Base-by-base conservation (phyloP, 2,113 vertebrate species). In the Chascanopsetta lugubris region DNA sequence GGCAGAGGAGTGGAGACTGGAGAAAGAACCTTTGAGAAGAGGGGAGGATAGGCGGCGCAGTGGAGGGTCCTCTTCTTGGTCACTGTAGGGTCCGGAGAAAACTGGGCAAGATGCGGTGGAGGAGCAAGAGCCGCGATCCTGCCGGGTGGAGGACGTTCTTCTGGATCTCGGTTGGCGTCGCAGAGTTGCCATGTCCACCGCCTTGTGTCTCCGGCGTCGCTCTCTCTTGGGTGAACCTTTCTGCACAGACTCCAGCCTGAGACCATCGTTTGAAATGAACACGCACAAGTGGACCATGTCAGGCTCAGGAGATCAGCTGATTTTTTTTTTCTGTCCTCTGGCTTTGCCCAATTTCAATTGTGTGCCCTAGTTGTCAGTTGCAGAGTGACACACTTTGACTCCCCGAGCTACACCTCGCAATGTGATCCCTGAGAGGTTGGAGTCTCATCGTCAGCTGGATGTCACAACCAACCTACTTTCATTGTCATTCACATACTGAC, bases 251-350 rank as follows among this genome's bases (percentile, higher is more conserved):
- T 90, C 84, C 2, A 85, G 79, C 40, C 84, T 77, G 61, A 81
- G 71, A 83, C 84, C 89, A 76, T 85, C 71, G 4, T 87, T 49
- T 56, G 77, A 81, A 75, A 89, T 77, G 51, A 78, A 78, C 26
- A 81, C 83, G 8, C 74, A 84, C 75, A 92, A 91, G 72, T 92
- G 86, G 80, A 92, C 88, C 89, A 92, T 90, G 79, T 78, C 86
- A 88, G 72, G 62, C 73, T 72, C 50, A 47, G 74, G 30, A 54
- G 54, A 62, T n/a, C n/a, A n/a, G 56, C 71, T 56, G 77, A 78
- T 87, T 81, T 77, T 50, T 59, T 13, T 53, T 82, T 74, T 65
- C 56, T 71, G 69, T 84, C 74, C 82, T 61, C 74, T 81, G 74
- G 69, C 75, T 75, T 82, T 86, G 67, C 70, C 65, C 66, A 67